Conservation (phyloP, 2,113 vertebrate genomes). For the Cavia porcellus region DNA sequence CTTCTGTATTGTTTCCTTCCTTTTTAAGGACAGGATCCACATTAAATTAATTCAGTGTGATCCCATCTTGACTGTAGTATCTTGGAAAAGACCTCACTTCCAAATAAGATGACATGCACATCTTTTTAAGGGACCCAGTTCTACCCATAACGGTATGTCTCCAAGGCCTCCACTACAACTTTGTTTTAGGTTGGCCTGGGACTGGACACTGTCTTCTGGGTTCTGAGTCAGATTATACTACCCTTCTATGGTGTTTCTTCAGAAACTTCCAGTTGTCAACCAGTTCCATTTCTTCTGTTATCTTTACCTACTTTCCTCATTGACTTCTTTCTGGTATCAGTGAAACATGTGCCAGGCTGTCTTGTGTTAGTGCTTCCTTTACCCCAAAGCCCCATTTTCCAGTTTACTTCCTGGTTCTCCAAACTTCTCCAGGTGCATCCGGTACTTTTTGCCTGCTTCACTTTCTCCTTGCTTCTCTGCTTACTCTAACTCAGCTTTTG, state of each 20-base stretch:
- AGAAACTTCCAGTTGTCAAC: no score
- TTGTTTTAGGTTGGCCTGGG: background rate
- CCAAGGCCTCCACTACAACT: background rate
- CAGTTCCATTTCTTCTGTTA: background rate
- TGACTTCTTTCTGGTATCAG: background rate
- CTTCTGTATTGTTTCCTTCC: background rate
- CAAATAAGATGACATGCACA: background rate
- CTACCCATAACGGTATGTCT: background rate
- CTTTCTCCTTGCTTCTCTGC: background rate
- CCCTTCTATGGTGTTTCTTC: background rate
- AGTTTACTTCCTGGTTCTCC: background rate
- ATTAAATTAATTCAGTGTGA: background rate
- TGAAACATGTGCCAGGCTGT: background rate
- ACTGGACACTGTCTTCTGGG: background rate
- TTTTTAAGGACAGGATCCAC: background rate
- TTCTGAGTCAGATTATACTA: background rate
- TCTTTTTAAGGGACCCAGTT: background rate
- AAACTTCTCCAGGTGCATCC: background rate
- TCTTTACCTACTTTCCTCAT: background rate
- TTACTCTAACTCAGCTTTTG: background rate
- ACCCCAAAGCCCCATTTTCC: fast-evolving
- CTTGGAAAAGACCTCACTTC: background rate
- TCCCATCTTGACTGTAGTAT: background rate
- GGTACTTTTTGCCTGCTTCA: background rate
- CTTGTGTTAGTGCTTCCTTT: background rate